Percentiles rank a stretch among this genome's conserved stretches.
These are phyloP conservation scores for Gallinago undulata DNA, from an alignment of 2,113 vertebrate species.

Conservation along the genomic window DNA sequence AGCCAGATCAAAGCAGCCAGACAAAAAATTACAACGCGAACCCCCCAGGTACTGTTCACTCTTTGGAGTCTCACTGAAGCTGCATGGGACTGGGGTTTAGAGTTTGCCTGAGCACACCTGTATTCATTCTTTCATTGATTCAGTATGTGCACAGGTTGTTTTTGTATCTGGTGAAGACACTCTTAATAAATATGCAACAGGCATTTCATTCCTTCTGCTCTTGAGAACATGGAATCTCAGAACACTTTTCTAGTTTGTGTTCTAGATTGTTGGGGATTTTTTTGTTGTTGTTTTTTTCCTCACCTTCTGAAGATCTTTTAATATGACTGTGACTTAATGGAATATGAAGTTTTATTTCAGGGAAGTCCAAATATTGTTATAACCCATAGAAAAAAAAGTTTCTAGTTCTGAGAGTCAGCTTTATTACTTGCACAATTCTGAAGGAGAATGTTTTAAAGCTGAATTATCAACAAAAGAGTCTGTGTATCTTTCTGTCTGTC, in stretches of 20 bases:
- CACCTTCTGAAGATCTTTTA: not conserved
- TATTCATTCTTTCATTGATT: not conserved
- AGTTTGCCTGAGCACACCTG: not conserved
- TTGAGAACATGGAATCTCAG: not conserved
- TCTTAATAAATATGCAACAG: not conserved
- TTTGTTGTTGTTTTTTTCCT: rapidly evolving
- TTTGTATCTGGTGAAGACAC: not conserved
- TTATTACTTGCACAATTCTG: not conserved
- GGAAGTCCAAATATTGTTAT: not conserved
- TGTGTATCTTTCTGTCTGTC: not conserved
- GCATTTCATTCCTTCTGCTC: not conserved
- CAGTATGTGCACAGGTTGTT: rapidly evolving
- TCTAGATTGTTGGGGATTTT: not conserved
- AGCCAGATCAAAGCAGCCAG: not conserved
- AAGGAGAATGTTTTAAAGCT: not conserved
- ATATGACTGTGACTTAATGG: not conserved
- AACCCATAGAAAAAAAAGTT: not conserved
- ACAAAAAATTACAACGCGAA: not conserved
- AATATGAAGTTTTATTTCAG: not conserved
- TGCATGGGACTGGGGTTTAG: not conserved
- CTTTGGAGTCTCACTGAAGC: not conserved
- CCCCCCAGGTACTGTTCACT: rapidly evolving
- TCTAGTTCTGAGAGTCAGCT: not conserved
- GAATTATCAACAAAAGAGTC: not conserved
- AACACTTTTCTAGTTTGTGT: not conserved